Evolutionary conservation across 2,797 vertebrate species (phyloP).

Genomic region (Centroberyx gerrardi): DNA sequence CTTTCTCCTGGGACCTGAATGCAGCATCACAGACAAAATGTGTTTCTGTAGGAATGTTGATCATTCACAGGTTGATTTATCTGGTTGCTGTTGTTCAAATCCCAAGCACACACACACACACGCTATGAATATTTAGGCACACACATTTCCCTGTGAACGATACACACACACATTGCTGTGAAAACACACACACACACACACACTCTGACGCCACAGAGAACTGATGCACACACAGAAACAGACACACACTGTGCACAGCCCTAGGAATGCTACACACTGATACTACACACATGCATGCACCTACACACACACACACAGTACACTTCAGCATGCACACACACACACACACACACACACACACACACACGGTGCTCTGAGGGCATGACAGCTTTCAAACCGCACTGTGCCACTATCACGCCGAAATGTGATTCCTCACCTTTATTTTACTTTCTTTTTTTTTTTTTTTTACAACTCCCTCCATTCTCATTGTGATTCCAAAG

Average conservation of each 20-base stretch:
- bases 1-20: constrained; percentile 66
- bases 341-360: constrained; percentile 14
- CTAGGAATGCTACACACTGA: too few species aligned
- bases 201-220: background rate
- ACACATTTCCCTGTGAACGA: background rate
- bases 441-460: constrained; percentile 65
- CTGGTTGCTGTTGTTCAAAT: constrained; percentile 47
- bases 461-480: constrained; percentile 63
- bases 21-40: constrained; percentile 54
- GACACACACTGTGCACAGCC: constrained; percentile 1
- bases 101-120: constrained; percentile 28
- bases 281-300: background rate
- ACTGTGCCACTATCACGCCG: constrained; percentile 55
- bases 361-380: constrained; percentile 38
- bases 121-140: constrained; percentile 58
- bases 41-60: constrained; percentile 56
- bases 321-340: constrained; percentile 5
- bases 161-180: constrained; percentile 20
- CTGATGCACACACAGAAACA: background rate
- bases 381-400: constrained; percentile 56
- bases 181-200: constrained; percentile 3
- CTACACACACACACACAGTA: too few species aligned
- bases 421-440: constrained; percentile 73
- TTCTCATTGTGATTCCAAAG: constrained; percentile 75
- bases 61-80: constrained; percentile 63